Evolutionary conservation across 1,140 invertebrate species (phyloP).

Genomic region (Atta colombica): DNA sequence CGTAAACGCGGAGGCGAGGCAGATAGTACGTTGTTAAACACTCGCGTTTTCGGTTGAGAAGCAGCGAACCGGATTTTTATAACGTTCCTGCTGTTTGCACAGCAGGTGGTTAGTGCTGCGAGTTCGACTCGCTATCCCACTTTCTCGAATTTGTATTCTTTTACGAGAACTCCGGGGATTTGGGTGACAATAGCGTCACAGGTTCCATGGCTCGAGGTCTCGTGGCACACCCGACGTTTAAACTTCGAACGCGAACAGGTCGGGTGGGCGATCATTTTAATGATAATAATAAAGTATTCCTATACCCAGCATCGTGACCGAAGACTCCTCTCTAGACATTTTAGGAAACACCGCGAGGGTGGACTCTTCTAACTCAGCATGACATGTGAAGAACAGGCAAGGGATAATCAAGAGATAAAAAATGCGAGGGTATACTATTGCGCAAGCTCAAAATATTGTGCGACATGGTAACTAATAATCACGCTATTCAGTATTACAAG

Average conservation of each 20-base stretch:
- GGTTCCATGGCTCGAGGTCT: not conserved
- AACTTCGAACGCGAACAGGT: slow-evolving; percentile 55
- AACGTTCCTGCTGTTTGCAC: slow-evolving; percentile 71
- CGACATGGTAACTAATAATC: not conserved
- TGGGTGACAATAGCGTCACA: slow-evolving; percentile 47
- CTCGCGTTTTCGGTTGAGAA: slow-evolving; percentile 25
- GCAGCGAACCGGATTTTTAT: slow-evolving; percentile 54
- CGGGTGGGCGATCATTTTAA: slow-evolving; percentile 56
- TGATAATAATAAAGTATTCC: slow-evolving; percentile 66
- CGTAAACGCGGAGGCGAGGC: slow-evolving; percentile 20
- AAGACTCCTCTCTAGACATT: slow-evolving; percentile 14
- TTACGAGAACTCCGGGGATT: slow-evolving; percentile 33
- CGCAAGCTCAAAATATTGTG: not conserved
- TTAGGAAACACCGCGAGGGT: slow-evolving; percentile 32
- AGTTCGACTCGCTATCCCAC: slow-evolving; percentile 65
- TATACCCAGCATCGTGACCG: not conserved
- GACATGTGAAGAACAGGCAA: not conserved
- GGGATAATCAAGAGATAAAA: not conserved
- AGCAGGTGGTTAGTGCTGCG: slow-evolving; percentile 68
- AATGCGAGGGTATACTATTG: not conserved
- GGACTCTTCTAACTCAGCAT: not conserved
- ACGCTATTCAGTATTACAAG: not conserved
- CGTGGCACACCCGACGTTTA: not conserved
- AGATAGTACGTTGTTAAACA: slow-evolving; percentile 40
- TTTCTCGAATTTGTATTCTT: slow-evolving; percentile 75